phyloP scores from a whole-genome alignment of 1,140 invertebrate genomes.

The Neodiprion fabricii region DNA sequence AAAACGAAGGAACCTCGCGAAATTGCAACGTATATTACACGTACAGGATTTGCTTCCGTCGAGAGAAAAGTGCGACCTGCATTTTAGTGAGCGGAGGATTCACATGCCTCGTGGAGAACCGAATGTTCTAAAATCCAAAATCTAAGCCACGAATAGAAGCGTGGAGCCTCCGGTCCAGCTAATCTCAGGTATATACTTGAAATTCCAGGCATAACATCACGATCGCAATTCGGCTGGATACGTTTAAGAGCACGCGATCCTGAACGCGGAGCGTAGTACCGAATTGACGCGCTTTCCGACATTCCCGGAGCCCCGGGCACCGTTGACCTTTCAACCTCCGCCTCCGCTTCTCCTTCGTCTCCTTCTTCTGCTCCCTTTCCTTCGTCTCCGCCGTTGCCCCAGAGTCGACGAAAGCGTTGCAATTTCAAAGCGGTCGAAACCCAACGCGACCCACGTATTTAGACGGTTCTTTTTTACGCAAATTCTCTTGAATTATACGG shows the following conservation, averaged over 20 bases:
- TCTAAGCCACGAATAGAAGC: too few relatives aligned
- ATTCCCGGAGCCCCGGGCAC: not conserved
- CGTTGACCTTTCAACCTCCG: not conserved
- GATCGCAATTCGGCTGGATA: slow-evolving; percentile 7
- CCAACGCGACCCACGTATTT: too few relatives aligned
- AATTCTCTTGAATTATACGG: too few relatives aligned
- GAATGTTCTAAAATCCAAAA: too few relatives aligned
- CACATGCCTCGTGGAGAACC: too few relatives aligned
- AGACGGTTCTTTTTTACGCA: too few relatives aligned
- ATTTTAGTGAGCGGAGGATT: too few relatives aligned
- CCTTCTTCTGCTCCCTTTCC: not conserved
- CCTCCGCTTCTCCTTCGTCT: not conserved
- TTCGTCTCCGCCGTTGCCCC: not conserved
- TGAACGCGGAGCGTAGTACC: not conserved
- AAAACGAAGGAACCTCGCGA: too few relatives aligned
- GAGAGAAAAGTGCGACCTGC: too few relatives aligned
- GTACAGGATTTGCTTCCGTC: too few relatives aligned
- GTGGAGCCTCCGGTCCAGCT: too few relatives aligned
- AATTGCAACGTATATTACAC: too few relatives aligned
- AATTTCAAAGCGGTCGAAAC: not conserved
- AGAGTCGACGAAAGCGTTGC: slow-evolving; percentile 4
- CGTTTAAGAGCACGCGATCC: slow-evolving; percentile 6
- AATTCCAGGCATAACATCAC: slow-evolving; percentile 5
- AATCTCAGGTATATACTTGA: not conserved
- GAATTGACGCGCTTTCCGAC: slow-evolving; percentile 6